phyloP scores from a whole-genome alignment of 2,888 invertebrate species.

The Apamea epomidion region DNA sequence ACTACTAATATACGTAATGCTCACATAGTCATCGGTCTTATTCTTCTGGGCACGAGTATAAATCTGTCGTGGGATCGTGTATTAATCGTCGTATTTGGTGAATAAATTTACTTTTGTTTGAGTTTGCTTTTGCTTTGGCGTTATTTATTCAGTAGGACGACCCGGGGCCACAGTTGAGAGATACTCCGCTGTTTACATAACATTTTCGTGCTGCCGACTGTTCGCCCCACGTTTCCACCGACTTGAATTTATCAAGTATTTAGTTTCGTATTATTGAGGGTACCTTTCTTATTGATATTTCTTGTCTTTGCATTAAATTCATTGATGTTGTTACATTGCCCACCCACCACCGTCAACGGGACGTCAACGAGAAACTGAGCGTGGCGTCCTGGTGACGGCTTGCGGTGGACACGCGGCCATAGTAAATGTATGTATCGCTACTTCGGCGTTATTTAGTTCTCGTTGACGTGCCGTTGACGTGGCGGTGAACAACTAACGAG shows the following conservation, averaged over 20 bases:
- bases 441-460: not conserved
- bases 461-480: not conserved
- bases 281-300: constrained; percentile 57
- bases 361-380: not conserved
- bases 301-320: constrained; percentile 34
- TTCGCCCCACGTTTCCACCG: constrained; percentile 73
- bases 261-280: constrained; percentile 62
- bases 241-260: constrained; percentile 82
- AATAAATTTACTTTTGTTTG: constrained; percentile 90
- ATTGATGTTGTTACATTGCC: not conserved
- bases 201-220: constrained; percentile 83
- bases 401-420: not conserved
- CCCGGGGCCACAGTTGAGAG: constrained; percentile 82
- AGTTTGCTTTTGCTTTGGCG: constrained; percentile 86
- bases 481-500: not conserved
- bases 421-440: not conserved
- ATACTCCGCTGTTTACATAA: constrained; percentile 87
- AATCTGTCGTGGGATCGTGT: constrained; percentile 87
- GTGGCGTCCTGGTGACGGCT: not conserved
- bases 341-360: not conserved
- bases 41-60: constrained; percentile 75
- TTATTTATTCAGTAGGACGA: constrained; percentile 89
- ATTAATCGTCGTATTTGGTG: constrained; percentile 89
- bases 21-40: constrained; percentile 29
- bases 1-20: constrained; percentile 22